Evolutionary conservation across 2,888 invertebrate genomes (phyloP), one percentile per base, ranked within the genome.

Genomic region (Calameuta filiformis): DNA sequence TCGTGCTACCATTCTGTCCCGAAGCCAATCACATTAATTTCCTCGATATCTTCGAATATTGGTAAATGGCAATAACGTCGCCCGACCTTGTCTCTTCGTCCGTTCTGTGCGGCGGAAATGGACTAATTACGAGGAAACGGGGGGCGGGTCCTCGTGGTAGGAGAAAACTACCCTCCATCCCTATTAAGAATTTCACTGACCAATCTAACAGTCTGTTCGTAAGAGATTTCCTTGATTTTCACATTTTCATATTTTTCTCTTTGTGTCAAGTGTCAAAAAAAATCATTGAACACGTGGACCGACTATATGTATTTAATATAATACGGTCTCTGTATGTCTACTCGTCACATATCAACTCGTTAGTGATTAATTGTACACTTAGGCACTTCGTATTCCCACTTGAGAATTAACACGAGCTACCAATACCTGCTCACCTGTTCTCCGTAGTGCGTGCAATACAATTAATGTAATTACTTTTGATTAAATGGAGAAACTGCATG

Each of bases 41-140:
- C 89, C 90, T 89, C 87, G 90, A 88, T 90, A 90, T 89, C 89
- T 90, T 89, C 71, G 71, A 71, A 31, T 34, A 23, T 71, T 71
- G 56, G 56, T 56, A 56, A 56, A 56, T 56, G 56, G 56, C 56
- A 56, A 56, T 56, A 56, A 23, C 23, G 56, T 56, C 56, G 56
- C 23, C 56, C 56, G 56, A 2, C 56, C 9, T 56, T 23, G 56
- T 56, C 56, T 23, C 56, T 23, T 56, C 56, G 56, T 56, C 56
- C 56, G 56, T 56, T 23, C 56, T 23, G 56, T 56, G 56, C 56
- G 33, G 81, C 87, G 90, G 90, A 90, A 90, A 90, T 90, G 83
- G 87, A 89, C 89, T 90, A 90, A 90, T 90, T 90, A 90, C 88
- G 87, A 90, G 90, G 90, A 90, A 90, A 90, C 89, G 86, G 88